Evolutionary conservation across 1,140 invertebrate genomes (phyloP), one percentile per base, ranked within the genome.

Genomic region (Drosophila subobscura): DNA sequence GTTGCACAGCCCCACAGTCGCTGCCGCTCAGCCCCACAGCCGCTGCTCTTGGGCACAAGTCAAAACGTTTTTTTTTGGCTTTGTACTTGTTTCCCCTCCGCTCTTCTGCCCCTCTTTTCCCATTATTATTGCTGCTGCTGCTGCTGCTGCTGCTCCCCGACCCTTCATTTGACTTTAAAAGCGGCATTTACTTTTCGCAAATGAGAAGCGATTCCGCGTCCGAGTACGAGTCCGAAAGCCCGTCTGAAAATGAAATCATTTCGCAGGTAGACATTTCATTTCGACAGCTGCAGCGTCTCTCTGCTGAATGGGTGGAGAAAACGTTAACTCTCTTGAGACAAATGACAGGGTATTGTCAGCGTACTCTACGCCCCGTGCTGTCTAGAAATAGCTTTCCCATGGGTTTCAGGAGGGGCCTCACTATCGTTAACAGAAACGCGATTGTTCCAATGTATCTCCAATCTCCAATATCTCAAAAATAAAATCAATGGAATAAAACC

Each of bases 81-180:
- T 64, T 64, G 56, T 33, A 27, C 25, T 29, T 10, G 8, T 47
- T 63, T 14, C 49, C 12, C 40, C 22, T 16, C 42, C 23, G 23
- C 40, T 25, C 10, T 58, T 68, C 70, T 45, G 52, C 60, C n/a
- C 58, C 40, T 29, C 33, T 60, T 63, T 52, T 52, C 16, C 12
- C 27, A 41, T 71, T 71, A 44, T 44, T 44, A 20, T 55, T 27
- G 22, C n/a, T 44, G 37, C 8, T 22, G 14, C 37, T 37, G 14
- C 37, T 40, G 50, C 37, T 37, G 29, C 7, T 4, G 23, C 27
- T 47, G n/a, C n/a, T 60, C 20, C 46, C 50, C 44, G 37, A 74
- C 57, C 58, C 57, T 81, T 77, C 67, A 77, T 72, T 66, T 81
- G 67, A 59, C 46, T 67, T 72, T 58, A 80, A 70, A 64, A 77